These are phyloP conservation scores for Triplophysa tibetana DNA, from an alignment of 2,113 vertebrate species.

Conservation along the genomic window DNA sequence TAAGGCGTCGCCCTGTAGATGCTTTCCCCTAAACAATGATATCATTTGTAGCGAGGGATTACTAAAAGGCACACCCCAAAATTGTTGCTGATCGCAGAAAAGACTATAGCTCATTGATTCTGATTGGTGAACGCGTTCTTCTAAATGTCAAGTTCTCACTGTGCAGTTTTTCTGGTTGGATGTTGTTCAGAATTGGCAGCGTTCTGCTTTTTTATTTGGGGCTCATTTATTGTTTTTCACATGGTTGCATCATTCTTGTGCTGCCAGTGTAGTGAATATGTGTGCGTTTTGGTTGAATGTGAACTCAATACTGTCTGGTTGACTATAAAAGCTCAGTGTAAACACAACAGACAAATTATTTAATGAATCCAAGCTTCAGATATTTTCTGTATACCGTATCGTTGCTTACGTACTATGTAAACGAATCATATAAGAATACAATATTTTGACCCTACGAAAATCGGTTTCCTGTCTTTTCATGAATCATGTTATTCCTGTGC, in stretches of 20 bases:
- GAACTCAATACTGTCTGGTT: constrained; percentile 10
- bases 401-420: not conserved
- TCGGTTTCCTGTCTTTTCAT: constrained; percentile 43
- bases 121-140: not conserved
- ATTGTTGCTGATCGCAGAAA: constrained; percentile 22
- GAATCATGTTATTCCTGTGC: constrained; percentile 47
- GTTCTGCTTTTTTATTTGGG: constrained; percentile 26
- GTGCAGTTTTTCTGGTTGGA: constrained; percentile 27
- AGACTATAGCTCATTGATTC: constrained; percentile 3
- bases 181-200: constrained; percentile 5
- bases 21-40: constrained; percentile 44
- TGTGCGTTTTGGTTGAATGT: constrained; percentile 34
- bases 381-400: too few relatives aligned
- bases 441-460: not conserved
- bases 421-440: not conserved
- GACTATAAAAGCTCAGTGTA: constrained; percentile 4
- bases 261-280: constrained; percentile 18
- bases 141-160: constrained; percentile 4
- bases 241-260: constrained; percentile 41
- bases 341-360: not conserved
- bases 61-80: constrained; percentile 19
- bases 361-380: constrained; percentile 8
- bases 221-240: constrained; percentile 25
- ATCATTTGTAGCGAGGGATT: constrained; percentile 43
- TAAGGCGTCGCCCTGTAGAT: constrained; percentile 18